phyloP scores from a whole-genome alignment of 2,888 invertebrate species.

The Noctua janthe region DNA sequence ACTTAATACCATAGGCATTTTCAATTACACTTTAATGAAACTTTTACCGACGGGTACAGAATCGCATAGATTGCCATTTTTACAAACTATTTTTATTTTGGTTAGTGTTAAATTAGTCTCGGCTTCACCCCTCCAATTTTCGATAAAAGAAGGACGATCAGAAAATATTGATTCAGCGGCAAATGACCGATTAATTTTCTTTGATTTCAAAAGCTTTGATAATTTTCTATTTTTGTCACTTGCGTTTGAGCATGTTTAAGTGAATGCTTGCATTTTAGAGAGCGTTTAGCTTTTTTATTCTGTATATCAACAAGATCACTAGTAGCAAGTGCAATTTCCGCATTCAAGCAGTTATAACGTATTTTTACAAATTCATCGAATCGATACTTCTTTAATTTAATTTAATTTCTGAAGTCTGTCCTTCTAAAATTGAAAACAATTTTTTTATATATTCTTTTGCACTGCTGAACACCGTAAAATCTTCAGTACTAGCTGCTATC shows the following conservation, averaged over 20 bases:
- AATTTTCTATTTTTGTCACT: neutral
- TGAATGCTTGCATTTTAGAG: neutral
- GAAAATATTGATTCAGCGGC: too few relatives aligned
- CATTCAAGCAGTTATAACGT: too few relatives aligned
- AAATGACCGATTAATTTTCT: too few relatives aligned
- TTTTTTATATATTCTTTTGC: neutral
- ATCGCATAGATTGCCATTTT: conserved; percentile 1
- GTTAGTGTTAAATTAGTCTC: neutral
- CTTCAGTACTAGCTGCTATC: conserved; percentile 1
- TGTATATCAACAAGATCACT: conserved; percentile 3
- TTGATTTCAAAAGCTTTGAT: neutral
- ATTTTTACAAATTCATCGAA: too few relatives aligned
- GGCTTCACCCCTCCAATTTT: too few relatives aligned
- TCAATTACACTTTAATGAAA: too few relatives aligned
- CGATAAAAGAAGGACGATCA: too few relatives aligned
- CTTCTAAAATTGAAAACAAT: conserved; percentile 1
- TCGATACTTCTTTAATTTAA: too few relatives aligned
- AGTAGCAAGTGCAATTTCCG: neutral
- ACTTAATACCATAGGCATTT: too few relatives aligned
- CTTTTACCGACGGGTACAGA: neutral
- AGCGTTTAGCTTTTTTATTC: conserved; percentile 16
- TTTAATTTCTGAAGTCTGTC: neutral
- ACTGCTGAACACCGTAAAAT: conserved; percentile 8
- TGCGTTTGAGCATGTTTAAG: conserved; percentile 4
- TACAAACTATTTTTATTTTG: conserved; percentile 5